phyloP scores from a whole-genome alignment of 2,888 invertebrate genomes.

The Conops quadrifasciatus region DNA sequence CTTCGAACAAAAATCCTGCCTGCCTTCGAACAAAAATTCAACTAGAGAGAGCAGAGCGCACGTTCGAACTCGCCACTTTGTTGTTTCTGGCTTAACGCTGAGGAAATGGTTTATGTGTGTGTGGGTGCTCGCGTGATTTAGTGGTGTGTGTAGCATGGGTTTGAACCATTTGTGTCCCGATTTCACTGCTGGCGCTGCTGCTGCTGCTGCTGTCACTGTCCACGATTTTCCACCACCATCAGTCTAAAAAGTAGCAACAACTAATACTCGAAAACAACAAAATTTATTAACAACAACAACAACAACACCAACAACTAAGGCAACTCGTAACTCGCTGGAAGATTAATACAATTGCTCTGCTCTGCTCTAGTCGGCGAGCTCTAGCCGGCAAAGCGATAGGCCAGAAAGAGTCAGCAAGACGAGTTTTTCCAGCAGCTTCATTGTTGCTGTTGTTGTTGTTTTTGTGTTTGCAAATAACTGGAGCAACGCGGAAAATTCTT shows the following conservation, averaged over 20 bases:
- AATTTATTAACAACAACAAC: conserved; percentile 4
- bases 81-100: background rate
- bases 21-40: conserved; percentile 3
- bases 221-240: conserved; percentile 30
- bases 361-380: too few species aligned
- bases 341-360: background rate
- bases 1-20: conserved; percentile 11
- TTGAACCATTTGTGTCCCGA: too few species aligned
- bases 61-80: conserved; percentile 5
- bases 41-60: background rate
- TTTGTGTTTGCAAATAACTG: conserved; percentile 29
- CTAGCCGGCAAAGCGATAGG: background rate
- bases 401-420: conserved; percentile 2
- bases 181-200: too few species aligned
- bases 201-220: background rate
- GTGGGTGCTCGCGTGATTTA: background rate
- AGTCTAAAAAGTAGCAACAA: background rate
- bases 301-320: conserved; percentile 15
- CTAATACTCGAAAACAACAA: background rate
- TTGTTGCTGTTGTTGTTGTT: conserved; percentile 28
- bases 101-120: background rate
- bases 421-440: conserved; percentile 22
- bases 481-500: conserved; percentile 34
- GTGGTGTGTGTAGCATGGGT: background rate
- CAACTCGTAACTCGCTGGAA: conserved; percentile 17